Evolutionary conservation across 2,113 vertebrate genomes (phyloP), one percentile per base, ranked within the genome.

Genomic region (Eonycteris spelaea): DNA sequence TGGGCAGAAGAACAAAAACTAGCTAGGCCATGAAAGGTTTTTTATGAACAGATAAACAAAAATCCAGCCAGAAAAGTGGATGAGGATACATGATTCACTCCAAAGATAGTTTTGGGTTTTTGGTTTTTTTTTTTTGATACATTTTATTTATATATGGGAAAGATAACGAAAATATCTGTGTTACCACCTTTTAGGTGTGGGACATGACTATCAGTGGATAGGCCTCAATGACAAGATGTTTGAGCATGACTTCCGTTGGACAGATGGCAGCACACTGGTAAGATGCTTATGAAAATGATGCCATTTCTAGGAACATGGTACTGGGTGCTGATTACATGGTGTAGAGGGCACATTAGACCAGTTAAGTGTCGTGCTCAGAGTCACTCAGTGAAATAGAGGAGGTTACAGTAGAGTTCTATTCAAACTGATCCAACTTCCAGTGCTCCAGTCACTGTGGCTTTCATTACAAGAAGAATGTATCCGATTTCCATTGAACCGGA

Each of bases 201-300:
- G 99, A 75, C 99, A 99, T 94, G 99, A 99, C 97, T 99, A 99
- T 97, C 99, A 99, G 98, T 99, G 99, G 99, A 99, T 99, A 73
- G 99, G 99, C 68, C 98, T 99, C 92, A 99, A 99, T 84, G 99
- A 99, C 99, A 99, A 99, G 98, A 99, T 99, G 99, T 99, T 99
- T 98, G 99, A 99, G 97, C 99, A 98, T 35, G 99, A 99, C 98
- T 99, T 99, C 98, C 99, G 99, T 40, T 99, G 99, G 99, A 99
- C 99, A 9, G 99, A 99, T 96, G 99, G 99, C 94, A 98, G 98
- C 75, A 95, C 98, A 1, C 97, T 99, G 99, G 99, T 99, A 99
- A 99, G 99, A 98, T 84, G 96, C 85, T 87, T 1, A 87, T 96
- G 91, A 92, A 87, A 94, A 28, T n/a, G 16, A 38, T 13, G 7